These are phyloP conservation scores for Drosophila borborema DNA, from an alignment of 2,888 invertebrate genomes.

Conservation along the genomic window DNA sequence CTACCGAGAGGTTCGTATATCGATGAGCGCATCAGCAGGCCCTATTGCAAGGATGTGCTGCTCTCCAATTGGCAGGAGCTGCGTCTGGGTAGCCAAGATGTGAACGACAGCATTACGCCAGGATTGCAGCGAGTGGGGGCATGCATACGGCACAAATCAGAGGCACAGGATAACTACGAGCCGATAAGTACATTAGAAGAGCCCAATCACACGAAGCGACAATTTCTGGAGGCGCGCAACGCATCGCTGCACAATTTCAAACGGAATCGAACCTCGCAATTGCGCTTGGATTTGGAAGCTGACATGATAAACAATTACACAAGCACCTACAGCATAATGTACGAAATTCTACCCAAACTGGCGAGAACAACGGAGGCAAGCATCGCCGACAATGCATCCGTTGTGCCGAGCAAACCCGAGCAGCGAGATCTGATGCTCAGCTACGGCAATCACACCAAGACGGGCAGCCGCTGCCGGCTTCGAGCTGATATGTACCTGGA, in stretches of 20 bases:
- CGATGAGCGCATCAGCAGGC: constrained; percentile 26
- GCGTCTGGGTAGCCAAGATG: constrained; percentile 19
- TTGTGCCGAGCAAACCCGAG: constrained; percentile 9
- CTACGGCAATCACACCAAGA: constrained; percentile 46
- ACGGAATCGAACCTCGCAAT: constrained; percentile 20
- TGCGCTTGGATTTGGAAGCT: constrained; percentile 12
- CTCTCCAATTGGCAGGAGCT: constrained; percentile 45
- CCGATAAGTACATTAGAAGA: not conserved
- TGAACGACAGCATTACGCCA: constrained; percentile 40
- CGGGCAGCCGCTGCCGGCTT: constrained; percentile 19
- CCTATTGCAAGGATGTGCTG: constrained; percentile 48
- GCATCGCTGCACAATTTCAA: constrained; percentile 5
- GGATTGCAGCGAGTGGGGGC: constrained; percentile 16
- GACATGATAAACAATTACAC: constrained; percentile 41
- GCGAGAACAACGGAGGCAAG: not conserved
- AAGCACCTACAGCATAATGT: constrained; percentile 44
- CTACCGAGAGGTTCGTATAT: constrained; percentile 41
- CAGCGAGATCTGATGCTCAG: constrained; percentile 39
- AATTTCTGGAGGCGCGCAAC: constrained; percentile 17
- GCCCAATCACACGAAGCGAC: not conserved
- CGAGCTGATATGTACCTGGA: not conserved
- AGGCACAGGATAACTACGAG: constrained; percentile 18
- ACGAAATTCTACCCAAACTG: constrained; percentile 38
- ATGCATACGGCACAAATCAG: constrained; percentile 27
- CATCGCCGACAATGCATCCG: not conserved